phyloP scores from a whole-genome alignment of 2,797 vertebrate genomes.

The Sebastes oblongus region DNA sequence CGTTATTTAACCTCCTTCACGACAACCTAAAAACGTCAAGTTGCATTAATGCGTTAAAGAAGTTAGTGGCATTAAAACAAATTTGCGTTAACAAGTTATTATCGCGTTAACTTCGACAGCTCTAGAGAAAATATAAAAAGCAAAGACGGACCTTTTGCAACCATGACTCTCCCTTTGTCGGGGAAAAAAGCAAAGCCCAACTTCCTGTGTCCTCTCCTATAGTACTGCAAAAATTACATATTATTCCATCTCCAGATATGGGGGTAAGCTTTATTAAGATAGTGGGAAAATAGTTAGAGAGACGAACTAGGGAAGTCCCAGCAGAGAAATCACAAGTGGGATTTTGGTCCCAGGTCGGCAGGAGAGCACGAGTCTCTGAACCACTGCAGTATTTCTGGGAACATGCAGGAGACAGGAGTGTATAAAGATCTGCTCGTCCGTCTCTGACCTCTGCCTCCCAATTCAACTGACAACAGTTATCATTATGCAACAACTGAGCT shows the following conservation, averaged over 20 bases:
- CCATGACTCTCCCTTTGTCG: not conserved
- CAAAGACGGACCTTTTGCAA: not conserved
- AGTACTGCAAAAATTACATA: not conserved
- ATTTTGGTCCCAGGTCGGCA: constrained; percentile 17
- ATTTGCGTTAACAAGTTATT: no score
- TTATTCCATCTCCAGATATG: not conserved
- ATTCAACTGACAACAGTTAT: not conserved
- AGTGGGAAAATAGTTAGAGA: not conserved
- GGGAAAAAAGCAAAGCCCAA: not conserved
- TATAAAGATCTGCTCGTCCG: not conserved
- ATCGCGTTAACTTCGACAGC: no score
- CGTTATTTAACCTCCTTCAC: no score
- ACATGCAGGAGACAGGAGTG: not conserved
- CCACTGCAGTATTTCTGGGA: not conserved
- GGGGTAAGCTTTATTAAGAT: not conserved
- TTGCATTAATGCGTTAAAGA: no score
- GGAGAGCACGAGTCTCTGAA: not conserved
- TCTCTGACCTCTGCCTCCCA: not conserved
- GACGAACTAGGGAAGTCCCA: not conserved
- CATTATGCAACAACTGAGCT: not conserved
- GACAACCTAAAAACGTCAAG: no score
- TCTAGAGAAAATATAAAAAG: not conserved
- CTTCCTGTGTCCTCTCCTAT: not conserved
- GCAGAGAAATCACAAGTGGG: constrained; percentile 7
- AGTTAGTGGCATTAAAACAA: no score